A percentile compares a stretch with the other conserved stretches of the same genome.
phyloP scores from a whole-genome alignment of 2,113 vertebrate species.

The Castor canadensis region DNA sequence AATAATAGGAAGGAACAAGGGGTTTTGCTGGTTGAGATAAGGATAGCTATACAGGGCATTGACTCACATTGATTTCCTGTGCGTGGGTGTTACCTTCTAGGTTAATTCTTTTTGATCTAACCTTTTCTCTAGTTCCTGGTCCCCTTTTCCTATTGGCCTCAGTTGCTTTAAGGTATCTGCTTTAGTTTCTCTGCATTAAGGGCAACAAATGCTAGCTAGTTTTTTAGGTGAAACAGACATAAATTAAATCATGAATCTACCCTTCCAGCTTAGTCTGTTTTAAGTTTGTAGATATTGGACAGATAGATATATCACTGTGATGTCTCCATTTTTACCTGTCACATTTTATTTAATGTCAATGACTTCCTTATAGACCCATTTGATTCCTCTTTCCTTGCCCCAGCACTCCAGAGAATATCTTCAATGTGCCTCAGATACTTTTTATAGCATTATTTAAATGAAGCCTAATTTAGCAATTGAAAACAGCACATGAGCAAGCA shows the following conservation, averaged over 20 bases:
- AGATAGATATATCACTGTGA: background rate
- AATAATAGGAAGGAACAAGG: too few species aligned
- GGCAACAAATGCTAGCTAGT: too few species aligned
- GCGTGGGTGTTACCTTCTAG: too few species aligned
- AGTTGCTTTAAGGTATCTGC: too few species aligned
- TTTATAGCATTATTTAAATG: slow-evolving; percentile 4
- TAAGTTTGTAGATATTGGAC: background rate
- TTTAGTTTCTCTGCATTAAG: too few species aligned
- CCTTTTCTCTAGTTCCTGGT: too few species aligned
- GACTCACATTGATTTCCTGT: too few species aligned
- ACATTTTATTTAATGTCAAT: background rate
- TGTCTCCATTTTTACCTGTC: background rate
- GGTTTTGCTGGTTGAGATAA: too few species aligned
- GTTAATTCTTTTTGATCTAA: too few species aligned
- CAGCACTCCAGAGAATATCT: background rate
- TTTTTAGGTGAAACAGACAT: too few species aligned
- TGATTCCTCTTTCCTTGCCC: background rate
- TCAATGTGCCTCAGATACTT: background rate
- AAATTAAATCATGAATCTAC: background rate
- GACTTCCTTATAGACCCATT: background rate
- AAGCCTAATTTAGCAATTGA: background rate
- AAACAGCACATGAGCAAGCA: background rate
- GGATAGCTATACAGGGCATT: too few species aligned
- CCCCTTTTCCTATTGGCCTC: too few species aligned
- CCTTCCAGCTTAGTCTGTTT: background rate